These are phyloP conservation scores for Pemphigus obesinymphae DNA, from an alignment of 1,140 invertebrate species.

Conservation along the genomic window DNA sequence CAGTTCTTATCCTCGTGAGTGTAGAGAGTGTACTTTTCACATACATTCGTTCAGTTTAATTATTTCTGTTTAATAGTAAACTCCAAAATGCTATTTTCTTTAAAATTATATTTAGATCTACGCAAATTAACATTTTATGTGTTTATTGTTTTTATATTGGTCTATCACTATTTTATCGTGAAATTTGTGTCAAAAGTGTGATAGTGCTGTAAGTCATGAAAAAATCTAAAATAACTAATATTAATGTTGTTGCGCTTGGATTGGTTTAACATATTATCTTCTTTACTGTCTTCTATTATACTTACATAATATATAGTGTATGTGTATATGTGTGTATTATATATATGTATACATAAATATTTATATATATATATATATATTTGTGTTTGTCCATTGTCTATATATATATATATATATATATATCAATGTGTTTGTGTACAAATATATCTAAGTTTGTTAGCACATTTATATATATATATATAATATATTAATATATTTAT, in stretches of 20 bases:
- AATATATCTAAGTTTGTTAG: too few species aligned
- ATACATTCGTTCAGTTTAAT: background rate
- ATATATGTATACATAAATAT: background rate
- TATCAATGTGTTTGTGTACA: background rate
- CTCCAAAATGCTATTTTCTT: conserved; percentile 3
- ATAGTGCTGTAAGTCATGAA: conserved; percentile 29
- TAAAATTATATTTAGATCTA: conserved; percentile 13
- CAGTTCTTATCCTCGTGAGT: background rate
- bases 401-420: background rate
- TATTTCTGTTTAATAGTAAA: background rate
- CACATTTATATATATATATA: background rate
- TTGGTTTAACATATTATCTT: conserved; percentile 39
- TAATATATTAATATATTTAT: conserved; percentile 1
- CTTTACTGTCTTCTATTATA: conserved; percentile 19
- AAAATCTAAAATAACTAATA: conserved; percentile 33
- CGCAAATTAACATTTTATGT: conserved; percentile 37
- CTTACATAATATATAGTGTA: too few species aligned
- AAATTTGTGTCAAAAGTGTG: conserved; percentile 30
- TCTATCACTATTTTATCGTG: conserved; percentile 44
- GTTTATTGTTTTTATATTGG: conserved; percentile 42
- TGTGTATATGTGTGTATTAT: too few species aligned
- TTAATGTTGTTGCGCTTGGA: conserved; percentile 39
- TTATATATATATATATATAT: background rate
- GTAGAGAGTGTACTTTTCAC: background rate
- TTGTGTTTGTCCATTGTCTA: background rate